These are phyloP conservation scores for Amphipoea lucens DNA, from an alignment of 2,888 invertebrate genomes.

Conservation along the genomic window DNA sequence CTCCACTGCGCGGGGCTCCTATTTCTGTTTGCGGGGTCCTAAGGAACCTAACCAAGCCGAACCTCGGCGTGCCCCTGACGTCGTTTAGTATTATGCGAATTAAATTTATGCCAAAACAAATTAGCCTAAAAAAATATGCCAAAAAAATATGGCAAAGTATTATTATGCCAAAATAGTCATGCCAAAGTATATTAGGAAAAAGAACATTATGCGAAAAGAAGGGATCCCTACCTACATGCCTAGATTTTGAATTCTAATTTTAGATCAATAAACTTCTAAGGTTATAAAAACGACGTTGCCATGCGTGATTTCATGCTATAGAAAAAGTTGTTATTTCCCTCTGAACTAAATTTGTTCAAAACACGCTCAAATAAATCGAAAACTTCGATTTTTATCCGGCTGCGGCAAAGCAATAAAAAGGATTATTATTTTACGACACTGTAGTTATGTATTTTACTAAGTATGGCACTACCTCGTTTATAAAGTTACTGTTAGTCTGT, in stretches of 20 bases:
- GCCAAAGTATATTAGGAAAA: too few species aligned
- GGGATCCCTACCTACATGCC: neutral
- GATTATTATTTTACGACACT: neutral
- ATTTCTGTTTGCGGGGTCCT: too few species aligned
- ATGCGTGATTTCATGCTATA: constrained; percentile 28
- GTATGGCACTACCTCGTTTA: neutral
- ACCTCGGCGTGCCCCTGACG: too few species aligned
- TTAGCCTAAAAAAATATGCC: too few species aligned
- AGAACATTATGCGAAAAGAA: too few species aligned
- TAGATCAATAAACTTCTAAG: neutral
- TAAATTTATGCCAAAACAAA: too few species aligned
- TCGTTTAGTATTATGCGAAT: too few species aligned
- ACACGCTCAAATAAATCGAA: constrained; percentile 23
- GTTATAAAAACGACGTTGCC: neutral
- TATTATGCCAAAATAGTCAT: too few species aligned
- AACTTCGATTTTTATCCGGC: neutral
- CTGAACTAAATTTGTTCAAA: constrained; percentile 22
- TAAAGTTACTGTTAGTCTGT: too few species aligned
- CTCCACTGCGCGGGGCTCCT: too few species aligned
- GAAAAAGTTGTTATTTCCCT: neutral
- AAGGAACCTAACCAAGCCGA: too few species aligned
- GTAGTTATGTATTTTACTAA: neutral
- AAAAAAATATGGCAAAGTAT: too few species aligned
- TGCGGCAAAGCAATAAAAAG: neutral
- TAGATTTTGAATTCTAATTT: constrained; percentile 8